Evolutionary conservation across 2,797 vertebrate species (phyloP).

Genomic region (Rhinatrema bivittatum): DNA sequence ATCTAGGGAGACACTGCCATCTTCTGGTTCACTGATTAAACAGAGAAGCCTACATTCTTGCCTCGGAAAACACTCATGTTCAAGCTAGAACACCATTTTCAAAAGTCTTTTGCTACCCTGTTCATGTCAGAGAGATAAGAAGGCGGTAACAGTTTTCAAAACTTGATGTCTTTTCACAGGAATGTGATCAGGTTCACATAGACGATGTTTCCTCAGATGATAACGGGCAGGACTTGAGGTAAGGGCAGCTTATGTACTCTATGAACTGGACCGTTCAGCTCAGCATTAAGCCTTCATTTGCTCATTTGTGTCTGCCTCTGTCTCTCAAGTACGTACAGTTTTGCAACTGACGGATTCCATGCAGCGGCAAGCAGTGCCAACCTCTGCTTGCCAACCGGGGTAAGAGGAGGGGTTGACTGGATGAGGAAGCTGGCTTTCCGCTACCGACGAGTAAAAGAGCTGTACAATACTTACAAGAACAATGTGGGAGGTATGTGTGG

Average conservation of each 20-base stretch:
- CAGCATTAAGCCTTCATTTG: no score
- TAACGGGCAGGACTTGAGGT: conserved; percentile 97
- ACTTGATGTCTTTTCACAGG: conserved; percentile 52
- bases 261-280: no score
- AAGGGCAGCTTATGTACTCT: conserved; percentile 35
- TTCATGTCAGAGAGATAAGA: no score
- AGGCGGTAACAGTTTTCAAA: neutral
- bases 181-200: conserved; percentile 98
- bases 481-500: conserved; percentile 97
- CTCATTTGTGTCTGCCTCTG: neutral
- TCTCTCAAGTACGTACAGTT: conserved; percentile 92
- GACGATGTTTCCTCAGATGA: conserved; percentile 98
- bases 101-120: no score
- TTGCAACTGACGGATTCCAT: conserved; percentile 99
- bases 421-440: conserved; percentile 99
- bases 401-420: conserved; percentile 97
- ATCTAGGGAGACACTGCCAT: conserved; percentile 33
- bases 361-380: conserved; percentile 99
- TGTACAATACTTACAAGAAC: conserved; percentile 98
- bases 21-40: conserved; percentile 30
- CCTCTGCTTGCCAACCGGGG: conserved; percentile 98
- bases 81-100: no score
- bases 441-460: conserved; percentile 98
- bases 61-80: no score
- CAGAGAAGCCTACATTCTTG: no score